phyloP scores from a whole-genome alignment of 2,113 vertebrate species.

The Turnix velox region DNA sequence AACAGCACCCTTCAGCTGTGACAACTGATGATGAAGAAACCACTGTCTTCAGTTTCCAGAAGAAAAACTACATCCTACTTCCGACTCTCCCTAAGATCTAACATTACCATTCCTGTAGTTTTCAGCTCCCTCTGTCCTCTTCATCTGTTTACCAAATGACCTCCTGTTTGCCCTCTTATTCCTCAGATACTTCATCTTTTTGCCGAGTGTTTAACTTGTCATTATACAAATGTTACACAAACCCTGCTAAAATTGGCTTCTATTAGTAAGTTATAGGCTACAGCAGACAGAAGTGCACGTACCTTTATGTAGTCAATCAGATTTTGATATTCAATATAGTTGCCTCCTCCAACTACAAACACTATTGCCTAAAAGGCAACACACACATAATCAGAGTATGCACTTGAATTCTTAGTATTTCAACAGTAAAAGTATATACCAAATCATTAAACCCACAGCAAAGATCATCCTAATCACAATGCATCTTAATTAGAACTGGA shows the following conservation, averaged over 20 bases:
- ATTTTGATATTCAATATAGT: constrained; percentile 99
- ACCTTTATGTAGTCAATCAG: constrained; percentile 96
- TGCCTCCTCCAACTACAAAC: constrained; percentile 96
- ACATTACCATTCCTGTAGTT: background rate
- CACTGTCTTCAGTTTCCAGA: background rate
- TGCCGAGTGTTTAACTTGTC: background rate
- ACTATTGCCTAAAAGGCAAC: constrained; percentile 86
- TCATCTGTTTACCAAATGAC: background rate
- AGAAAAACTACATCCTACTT: background rate
- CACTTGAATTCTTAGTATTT: background rate
- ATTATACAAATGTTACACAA: background rate
- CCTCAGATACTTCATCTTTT: background rate
- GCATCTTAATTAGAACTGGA: background rate
- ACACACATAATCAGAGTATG: background rate
- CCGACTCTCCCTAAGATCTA: background rate
- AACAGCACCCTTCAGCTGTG: background rate
- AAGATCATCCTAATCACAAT: background rate
- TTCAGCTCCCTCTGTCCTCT: background rate
- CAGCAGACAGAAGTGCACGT: background rate
- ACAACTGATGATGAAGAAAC: background rate
- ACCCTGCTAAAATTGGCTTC: background rate
- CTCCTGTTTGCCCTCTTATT: background rate
- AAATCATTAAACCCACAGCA: background rate
- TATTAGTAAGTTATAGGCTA: background rate
- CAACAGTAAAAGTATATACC: background rate